phyloP scores from a whole-genome alignment of 2,888 invertebrate genomes.

The Trisateles emortualis region DNA sequence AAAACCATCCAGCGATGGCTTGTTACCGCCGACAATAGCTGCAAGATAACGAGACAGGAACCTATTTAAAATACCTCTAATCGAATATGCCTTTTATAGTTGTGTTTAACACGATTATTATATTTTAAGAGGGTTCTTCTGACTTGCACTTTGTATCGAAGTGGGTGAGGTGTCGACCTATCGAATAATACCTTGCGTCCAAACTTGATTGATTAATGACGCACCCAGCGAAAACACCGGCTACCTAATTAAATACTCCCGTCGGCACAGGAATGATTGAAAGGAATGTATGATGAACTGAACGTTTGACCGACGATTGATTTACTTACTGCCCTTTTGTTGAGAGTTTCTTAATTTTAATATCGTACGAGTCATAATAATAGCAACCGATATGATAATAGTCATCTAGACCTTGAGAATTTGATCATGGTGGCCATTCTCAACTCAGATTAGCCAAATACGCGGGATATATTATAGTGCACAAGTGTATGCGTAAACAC shows the following conservation, averaged over 20 bases:
- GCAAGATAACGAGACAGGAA: conserved; percentile 80
- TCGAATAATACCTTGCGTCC: conserved; percentile 76
- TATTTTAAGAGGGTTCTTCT: conserved; percentile 83
- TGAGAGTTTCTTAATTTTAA: neutral
- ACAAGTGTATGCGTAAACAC: too few relatives aligned
- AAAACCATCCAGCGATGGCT: conserved; percentile 67
- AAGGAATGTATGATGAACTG: conserved; percentile 57
- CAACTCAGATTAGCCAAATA: too few relatives aligned
- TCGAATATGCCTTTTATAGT: conserved; percentile 84
- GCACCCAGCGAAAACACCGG: conserved; percentile 75
- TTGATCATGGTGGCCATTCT: too few relatives aligned
- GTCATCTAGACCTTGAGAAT: too few relatives aligned
- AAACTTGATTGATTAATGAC: conserved; percentile 84
- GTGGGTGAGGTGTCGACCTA: conserved; percentile 79
- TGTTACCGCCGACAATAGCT: conserved; percentile 72
- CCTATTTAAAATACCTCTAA: conserved; percentile 81
- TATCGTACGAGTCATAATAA: neutral
- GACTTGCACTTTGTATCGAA: conserved; percentile 79
- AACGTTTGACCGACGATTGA: conserved; percentile 50
- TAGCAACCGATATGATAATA: too few relatives aligned
- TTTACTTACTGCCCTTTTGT: conserved; percentile 30
- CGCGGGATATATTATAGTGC: too few relatives aligned
- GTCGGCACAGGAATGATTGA: conserved; percentile 53
- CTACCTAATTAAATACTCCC: conserved; percentile 81
- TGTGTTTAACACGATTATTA: conserved; percentile 86